Conservation (phyloP, 2,797 vertebrate genomes). For the Pangasius djambal region DNA sequence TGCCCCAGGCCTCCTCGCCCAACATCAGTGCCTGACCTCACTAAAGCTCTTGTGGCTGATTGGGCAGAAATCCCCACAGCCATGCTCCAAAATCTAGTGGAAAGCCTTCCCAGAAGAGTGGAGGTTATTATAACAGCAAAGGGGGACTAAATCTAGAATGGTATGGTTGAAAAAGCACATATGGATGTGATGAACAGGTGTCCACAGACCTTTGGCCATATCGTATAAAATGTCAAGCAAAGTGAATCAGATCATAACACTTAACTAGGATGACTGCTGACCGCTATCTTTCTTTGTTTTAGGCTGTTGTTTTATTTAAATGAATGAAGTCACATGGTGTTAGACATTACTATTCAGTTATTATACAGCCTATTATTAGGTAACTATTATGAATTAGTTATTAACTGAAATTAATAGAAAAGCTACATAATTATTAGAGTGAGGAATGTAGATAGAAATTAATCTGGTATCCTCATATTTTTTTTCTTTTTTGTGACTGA, state of each 20-base stretch:
- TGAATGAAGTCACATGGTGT: background rate
- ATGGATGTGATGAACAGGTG: background rate
- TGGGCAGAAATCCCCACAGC: background rate
- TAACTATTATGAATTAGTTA: background rate
- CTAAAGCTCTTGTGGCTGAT: background rate
- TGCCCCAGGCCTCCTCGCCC: no score
- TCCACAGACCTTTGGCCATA: background rate
- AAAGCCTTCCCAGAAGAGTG: background rate
- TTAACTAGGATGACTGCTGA: background rate
- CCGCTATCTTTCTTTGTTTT: background rate
- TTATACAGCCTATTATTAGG: background rate
- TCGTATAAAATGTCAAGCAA: background rate
- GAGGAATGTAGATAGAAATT: background rate
- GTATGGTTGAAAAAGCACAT: background rate
- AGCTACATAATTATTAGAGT: background rate
- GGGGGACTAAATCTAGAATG: background rate
- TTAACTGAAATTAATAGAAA: background rate
- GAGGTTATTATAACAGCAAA: background rate
- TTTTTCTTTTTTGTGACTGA: background rate
- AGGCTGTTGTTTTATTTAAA: background rate
- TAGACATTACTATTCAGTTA: background rate
- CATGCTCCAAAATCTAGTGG: background rate
- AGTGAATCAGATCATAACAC: background rate
- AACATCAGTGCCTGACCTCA: background rate
- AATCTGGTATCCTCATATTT: background rate